Evolutionary conservation across 2,888 invertebrate species (phyloP).

Genomic region (Tridacna gigas): DNA sequence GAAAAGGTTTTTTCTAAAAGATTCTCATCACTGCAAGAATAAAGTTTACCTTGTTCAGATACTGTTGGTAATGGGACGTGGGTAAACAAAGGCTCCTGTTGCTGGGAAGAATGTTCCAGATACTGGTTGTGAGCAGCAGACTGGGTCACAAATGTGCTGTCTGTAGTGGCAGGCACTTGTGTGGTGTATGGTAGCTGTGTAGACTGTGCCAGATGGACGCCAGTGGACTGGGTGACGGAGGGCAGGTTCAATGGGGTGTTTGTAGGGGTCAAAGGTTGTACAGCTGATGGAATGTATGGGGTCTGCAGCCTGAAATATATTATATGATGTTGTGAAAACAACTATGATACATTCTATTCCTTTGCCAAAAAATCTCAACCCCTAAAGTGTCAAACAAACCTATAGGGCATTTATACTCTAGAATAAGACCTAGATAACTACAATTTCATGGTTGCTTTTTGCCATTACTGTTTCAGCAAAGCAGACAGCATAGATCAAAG

Average conservation of each 20-base stretch:
- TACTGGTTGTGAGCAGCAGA: constrained; percentile 42
- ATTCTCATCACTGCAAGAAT: not conserved
- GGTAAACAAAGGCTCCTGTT: constrained; percentile 50
- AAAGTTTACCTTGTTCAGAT: constrained; percentile 39
- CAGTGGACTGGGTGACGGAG: constrained; percentile 35
- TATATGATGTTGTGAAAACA: too few species aligned
- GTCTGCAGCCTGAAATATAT: constrained; percentile 42
- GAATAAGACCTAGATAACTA: too few species aligned
- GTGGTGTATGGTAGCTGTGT: constrained; percentile 23
- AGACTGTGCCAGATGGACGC: constrained; percentile 20
- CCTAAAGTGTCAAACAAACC: too few species aligned
- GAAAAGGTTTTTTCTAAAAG: not conserved
- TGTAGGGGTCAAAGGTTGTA: constrained; percentile 34
- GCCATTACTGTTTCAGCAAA: too few species aligned
- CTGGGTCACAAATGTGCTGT: constrained; percentile 46
- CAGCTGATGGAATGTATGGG: constrained; percentile 29
- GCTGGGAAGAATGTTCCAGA: constrained; percentile 13
- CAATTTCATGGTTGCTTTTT: too few species aligned
- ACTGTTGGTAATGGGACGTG: constrained; percentile 40
- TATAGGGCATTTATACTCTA: too few species aligned
- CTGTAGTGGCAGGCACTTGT: constrained; percentile 39
- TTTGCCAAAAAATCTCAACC: too few species aligned
- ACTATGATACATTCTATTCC: too few species aligned
- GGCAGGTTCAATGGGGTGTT: constrained; percentile 39
- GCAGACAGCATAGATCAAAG: too few species aligned